Base-by-base conservation (phyloP, 2,113 vertebrate genomes). In the Brienomyrus brachyistius region DNA sequence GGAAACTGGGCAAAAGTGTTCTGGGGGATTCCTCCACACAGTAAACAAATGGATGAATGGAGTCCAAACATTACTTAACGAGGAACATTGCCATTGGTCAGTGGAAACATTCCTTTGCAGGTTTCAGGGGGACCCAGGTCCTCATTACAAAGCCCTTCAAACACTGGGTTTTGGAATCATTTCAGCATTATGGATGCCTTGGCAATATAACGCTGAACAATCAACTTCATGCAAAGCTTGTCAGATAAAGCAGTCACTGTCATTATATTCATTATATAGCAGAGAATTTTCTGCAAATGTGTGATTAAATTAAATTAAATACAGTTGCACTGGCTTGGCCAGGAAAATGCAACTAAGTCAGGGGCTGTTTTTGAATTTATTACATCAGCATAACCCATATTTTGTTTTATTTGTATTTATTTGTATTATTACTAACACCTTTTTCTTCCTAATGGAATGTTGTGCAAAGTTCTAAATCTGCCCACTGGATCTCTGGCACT, bases 21-120 rank as follows among this genome's bases (percentile, higher is more conserved):
- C 51, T 62, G 21, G 77, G 54, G 77, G 89, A 89, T 89, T 85
- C 89, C 77, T 62, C 54, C 52, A 23, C 87, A 31, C 52, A 43
- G 50, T 82, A 82, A 83, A 82, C 52, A 89, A 56, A 85, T 40
- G 35, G 40, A 43, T 89, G 89, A 89, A 89, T 89, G 89, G 77
- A 43, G 21, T 89, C 80, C 89, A 89, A 51, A 84, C 52, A 89
- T 48, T 23, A 50, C 51, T 70, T 83, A 89, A 89, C 54, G 88
- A 89, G 70, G 70, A 52, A 51, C n/a, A 40, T 83, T 82, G 88
- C 70, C 27, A 35, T 27, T 54, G 74, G 77, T 62, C 40, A 62
- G 89, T 89, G 89, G 80, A 89, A 89, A 89, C 23, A 35, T 84
- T 89, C 89, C 54, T 48, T 59, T 40, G 51, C 40, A 35, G 52